Base-by-base conservation (phyloP, 2,797 vertebrate genomes). In the Anas bahamensis region DNA sequence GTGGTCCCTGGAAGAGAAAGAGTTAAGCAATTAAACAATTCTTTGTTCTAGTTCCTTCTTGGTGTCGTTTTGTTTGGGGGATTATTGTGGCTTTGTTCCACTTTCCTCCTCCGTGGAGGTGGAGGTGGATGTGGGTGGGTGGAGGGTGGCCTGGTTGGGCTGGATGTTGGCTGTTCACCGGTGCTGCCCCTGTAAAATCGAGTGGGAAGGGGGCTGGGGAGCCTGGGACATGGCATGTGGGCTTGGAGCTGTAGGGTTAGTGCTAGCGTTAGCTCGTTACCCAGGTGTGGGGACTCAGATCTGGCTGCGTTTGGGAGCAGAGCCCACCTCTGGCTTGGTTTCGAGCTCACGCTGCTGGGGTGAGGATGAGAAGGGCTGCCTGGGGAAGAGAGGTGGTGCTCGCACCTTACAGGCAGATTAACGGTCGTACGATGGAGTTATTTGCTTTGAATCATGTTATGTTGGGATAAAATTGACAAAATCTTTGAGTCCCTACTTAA, bases 1-100 rank as follows among this genome's bases (percentile, higher is more conserved):
- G 97, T 81, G 97, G 96, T 97, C 95, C 97, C 97, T 97, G 96
- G 97, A 97, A 97, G 97, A 98, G 97, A 97, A 97, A 95, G 97
- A 97, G 97, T 97, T 96, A 98, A 96, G 95, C 93, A 96, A 98
- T 97, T 98, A 97, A 97, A 97, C 75, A 88, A 69, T 82, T 95
- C 94, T 96, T 97, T 96, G 90, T 96, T 96, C 94, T 97, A 96
- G 87, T 63, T 92, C 90, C 81, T 90, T 92, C 75, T 86, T 70
- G 93, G 95, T 96, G 95, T 95, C n/a, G 2, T 96, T 96, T 91
- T 96, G 83, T 97, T 93, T 74, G 84, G 91, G 80, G 86, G 59
- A 23, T 66, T 56, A 21, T 44, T 61, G 66, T 77, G 81, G n/a
- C 85, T 89, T 75, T 63, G 60, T 81, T 53, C 46, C 42, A 24